phyloP scores from a whole-genome alignment of 2,888 invertebrate genomes.

The Scaptomyza reducta region DNA sequence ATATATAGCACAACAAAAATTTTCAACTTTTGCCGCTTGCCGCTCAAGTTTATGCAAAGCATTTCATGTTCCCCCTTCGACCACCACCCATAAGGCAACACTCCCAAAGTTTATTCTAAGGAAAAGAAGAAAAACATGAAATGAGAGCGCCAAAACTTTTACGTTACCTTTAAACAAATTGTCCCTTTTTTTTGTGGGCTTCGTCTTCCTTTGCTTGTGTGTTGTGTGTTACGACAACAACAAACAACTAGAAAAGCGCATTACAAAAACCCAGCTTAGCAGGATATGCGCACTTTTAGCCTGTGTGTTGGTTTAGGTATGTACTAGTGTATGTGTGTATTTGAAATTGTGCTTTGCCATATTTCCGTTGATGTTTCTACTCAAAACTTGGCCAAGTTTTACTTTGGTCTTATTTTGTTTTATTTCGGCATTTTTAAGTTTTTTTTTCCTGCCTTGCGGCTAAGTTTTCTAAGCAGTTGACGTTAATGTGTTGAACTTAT shows the following conservation, averaged over 20 bases:
- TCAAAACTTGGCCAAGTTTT: conserved; percentile 59
- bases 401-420: conserved; percentile 10
- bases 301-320: conserved; percentile 40
- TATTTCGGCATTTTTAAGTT: background rate
- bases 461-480: conserved; percentile 39
- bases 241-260: conserved; percentile 55
- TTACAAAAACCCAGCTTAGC: conserved; percentile 68
- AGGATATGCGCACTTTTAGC: conserved; percentile 70
- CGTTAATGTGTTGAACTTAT: conserved; percentile 12
- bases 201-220: conserved; percentile 7
- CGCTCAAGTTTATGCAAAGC: conserved; percentile 70
- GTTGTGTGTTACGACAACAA: conserved; percentile 37
- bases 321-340: conserved; percentile 1
- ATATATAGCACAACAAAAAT: conserved; percentile 59
- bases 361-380: conserved; percentile 69
- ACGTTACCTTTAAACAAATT: conserved; percentile 72
- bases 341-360: conserved; percentile 57
- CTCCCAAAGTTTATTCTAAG: conserved; percentile 7
- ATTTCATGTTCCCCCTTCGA: conserved; percentile 38
- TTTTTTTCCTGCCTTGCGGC: conserved; percentile 22
- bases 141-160: conserved; percentile 65
- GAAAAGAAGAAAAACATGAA: conserved; percentile 22
- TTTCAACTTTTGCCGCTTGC: conserved; percentile 58
- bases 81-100: background rate
- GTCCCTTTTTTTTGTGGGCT: conserved; percentile 60